A percentile compares a stretch with the other conserved stretches of the same genome.
phyloP scores from a whole-genome alignment of 2,113 vertebrate species.

The Pteropus alecto region DNA sequence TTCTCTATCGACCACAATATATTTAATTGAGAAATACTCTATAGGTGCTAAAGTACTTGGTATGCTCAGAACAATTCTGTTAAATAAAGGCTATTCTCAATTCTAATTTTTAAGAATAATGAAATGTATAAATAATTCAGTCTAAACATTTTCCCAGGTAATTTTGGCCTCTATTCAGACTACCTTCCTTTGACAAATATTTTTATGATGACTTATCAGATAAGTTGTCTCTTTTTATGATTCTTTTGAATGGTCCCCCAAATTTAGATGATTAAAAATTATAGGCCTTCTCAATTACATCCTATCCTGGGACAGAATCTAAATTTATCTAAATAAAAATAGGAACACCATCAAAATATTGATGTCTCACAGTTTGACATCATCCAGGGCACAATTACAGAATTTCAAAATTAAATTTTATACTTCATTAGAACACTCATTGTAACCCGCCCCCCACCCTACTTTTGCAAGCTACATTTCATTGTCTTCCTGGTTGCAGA shows the following conservation, averaged over 20 bases:
- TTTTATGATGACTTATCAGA: not conserved
- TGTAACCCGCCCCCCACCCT: no score
- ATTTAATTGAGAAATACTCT: not conserved
- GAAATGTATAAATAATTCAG: not conserved
- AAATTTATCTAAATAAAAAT: constrained; percentile 57
- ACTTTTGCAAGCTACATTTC: not conserved
- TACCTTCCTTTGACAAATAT: not conserved
- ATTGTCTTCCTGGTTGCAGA: not conserved
- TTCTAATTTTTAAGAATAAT: not conserved
- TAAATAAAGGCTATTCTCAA: not conserved
- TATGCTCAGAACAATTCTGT: not conserved
- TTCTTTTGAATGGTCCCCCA: constrained; percentile 51
- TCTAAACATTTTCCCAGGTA: not conserved
- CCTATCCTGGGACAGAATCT: constrained; percentile 46
- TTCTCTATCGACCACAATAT: not conserved
- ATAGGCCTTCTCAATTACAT: constrained; percentile 57
- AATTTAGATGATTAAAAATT: constrained; percentile 51
- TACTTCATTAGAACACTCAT: not conserved
- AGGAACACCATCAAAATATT: constrained; percentile 1
- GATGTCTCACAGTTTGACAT: not conserved
- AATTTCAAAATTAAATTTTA: constrained; percentile 15
- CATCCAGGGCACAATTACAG: not conserved
- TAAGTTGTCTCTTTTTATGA: constrained; percentile 20
- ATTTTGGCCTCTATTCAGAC: constrained; percentile 4
- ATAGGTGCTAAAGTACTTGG: not conserved